Base-by-base conservation (phyloP, 2,113 vertebrate genomes). In the Rattus rattus region DNA sequence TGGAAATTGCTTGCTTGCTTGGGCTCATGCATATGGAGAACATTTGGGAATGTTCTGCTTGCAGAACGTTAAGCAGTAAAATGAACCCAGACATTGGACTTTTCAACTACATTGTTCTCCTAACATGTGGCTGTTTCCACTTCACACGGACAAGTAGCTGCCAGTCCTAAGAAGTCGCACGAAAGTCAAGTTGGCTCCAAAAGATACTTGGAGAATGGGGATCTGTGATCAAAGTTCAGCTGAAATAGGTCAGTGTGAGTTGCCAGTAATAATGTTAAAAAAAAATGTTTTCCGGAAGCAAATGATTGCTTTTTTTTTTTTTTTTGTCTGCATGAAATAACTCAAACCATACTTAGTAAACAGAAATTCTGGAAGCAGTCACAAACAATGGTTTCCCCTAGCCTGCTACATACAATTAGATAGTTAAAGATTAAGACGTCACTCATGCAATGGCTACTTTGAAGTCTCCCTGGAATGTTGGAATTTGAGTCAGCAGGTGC, bases 221-320 rank as follows among this genome's bases (percentile, higher is more conserved):
- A 95, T 97, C 92, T 94, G 84, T 97, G 59, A 92, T 92, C 94
- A 95, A 86, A 97, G 88, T 97, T 96, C 85, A 94, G 70, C 85
- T 91, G 95, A 96, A 97, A 93, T 89, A 93, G 72, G 70, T 97
- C 59, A 95, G 70, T 54, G 72, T 92, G 70, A 90, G 76, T 87
- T 94, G 95, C 97, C 97, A 97, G 93, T 97, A 97, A 97, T 92
- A 97, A 96, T 92, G 52, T 90, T 96, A 95, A 83, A 79, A 98
- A 98, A 96, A 92, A 95, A 90, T 95, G 75, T 95, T 98, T 97
- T 94, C 95, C 0, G 0, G 92, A 96, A 96, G 56, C 81, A 69
- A 83, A 52, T 67, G 88, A 17, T 92, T 79, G 30, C 11, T 76
- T 81, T 85, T 87, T 79, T 59, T 76, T 81, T 85, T 87, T 79